Evolutionary conservation across 1,140 invertebrate genomes (phyloP).

Genomic region (Drosophila pallidifrons): DNA sequence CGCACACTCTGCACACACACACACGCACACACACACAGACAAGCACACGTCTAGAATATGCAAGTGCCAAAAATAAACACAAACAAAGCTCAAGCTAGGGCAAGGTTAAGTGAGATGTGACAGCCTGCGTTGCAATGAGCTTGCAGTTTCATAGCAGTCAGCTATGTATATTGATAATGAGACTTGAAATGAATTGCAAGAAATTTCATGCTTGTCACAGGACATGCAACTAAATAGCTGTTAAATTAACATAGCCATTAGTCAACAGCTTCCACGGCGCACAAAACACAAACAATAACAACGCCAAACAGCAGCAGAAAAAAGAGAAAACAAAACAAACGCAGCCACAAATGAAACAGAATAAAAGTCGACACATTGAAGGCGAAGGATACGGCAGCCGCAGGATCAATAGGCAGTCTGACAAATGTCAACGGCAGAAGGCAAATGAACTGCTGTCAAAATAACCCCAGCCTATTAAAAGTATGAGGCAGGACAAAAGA

Average conservation of each 20-base stretch:
- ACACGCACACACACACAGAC: too few species aligned
- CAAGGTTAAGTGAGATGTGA: too few species aligned
- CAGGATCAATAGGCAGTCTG: conserved; percentile 33
- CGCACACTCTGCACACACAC: not conserved
- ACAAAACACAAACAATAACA: conserved; percentile 25
- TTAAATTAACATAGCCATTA: conserved; percentile 56
- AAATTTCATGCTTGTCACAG: conserved; percentile 9
- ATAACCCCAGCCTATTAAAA: conserved; percentile 70
- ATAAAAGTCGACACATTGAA: conserved; percentile 73
- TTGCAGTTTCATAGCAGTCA: too few species aligned
- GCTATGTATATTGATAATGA: too few species aligned
- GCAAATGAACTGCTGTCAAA: conserved; percentile 83
- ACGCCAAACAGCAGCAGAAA: conserved; percentile 22
- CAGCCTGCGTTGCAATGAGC: too few species aligned
- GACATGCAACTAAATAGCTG: conserved; percentile 62
- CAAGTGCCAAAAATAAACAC: too few species aligned
- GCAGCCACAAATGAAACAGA: conserved; percentile 30
- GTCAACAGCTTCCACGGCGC: conserved; percentile 44
- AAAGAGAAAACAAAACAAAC: conserved; percentile 47
- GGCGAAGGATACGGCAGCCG: conserved; percentile 9
- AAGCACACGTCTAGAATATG: too few species aligned
- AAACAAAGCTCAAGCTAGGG: too few species aligned
- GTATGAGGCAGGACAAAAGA: conserved; percentile 59
- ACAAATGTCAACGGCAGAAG: conserved; percentile 71
- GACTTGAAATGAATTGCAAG: too few species aligned